Evolutionary conservation across 2,888 invertebrate species (phyloP).

Genomic region (Calameuta pallipes): DNA sequence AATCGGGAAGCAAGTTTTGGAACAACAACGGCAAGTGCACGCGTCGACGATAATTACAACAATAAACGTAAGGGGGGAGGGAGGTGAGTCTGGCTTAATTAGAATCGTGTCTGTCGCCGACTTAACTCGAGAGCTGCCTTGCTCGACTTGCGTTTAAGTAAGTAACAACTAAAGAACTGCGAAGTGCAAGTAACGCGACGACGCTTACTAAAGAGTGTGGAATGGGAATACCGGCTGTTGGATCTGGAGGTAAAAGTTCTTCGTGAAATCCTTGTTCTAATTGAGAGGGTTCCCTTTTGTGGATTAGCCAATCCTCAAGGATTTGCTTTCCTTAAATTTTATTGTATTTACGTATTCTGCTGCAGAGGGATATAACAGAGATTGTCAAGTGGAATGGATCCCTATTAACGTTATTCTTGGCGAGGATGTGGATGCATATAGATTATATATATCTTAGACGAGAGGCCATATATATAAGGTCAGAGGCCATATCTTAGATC

Average conservation of each 20-base stretch:
- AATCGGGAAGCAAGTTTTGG: constrained; percentile 39
- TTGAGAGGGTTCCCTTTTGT: not conserved
- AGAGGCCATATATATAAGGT: too few relatives aligned
- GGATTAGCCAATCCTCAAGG: not conserved
- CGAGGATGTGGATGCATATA: not conserved
- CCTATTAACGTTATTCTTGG: not conserved
- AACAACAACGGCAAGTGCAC: constrained; percentile 27
- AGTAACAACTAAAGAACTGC: constrained; percentile 4
- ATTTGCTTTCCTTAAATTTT: not conserved
- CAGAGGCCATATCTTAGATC: too few relatives aligned
- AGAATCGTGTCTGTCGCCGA: constrained; percentile 51
- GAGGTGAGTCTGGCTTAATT: constrained; percentile 44
- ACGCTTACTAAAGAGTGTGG: not conserved
- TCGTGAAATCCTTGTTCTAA: not conserved
- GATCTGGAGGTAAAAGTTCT: not conserved
- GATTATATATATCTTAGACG: not conserved
- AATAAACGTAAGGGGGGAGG: constrained; percentile 48
- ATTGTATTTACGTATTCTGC: not conserved
- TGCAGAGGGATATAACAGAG: not conserved
- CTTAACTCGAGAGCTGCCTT: constrained; percentile 37
- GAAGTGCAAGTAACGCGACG: constrained; percentile 3
- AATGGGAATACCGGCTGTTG: not conserved
- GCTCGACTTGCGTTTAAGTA: constrained; percentile 25
- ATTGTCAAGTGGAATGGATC: not conserved
- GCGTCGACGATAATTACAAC: constrained; percentile 55